phyloP scores from a whole-genome alignment of 2,113 vertebrate genomes.

The Eudyptes chrysolophus region DNA sequence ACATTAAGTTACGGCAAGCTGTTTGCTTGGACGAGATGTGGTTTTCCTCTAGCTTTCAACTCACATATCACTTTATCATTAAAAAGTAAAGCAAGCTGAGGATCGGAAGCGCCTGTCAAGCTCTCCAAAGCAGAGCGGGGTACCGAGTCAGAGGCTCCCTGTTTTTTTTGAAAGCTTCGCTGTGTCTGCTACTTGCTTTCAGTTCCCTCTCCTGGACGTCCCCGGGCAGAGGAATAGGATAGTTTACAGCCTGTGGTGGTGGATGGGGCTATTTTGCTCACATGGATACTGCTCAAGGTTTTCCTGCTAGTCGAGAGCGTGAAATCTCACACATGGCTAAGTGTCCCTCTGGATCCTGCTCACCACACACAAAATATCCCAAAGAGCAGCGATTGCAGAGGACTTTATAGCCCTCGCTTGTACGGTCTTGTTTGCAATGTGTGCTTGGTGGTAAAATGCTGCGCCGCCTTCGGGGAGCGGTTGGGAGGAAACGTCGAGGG shows the following conservation, averaged over 20 bases:
- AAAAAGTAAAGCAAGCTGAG: not conserved
- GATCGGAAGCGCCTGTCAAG: not conserved
- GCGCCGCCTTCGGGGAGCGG: not conserved
- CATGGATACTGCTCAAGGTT: not conserved
- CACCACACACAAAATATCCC: accelerated
- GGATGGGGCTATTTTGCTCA: not conserved
- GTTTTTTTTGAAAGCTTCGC: not conserved
- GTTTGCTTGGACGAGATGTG: not conserved
- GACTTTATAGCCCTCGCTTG: not conserved
- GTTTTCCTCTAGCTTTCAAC: not conserved
- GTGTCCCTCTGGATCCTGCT: not conserved
- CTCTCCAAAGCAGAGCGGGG: not conserved
- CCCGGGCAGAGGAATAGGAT: not conserved
- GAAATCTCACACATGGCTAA: accelerated
- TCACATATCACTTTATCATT: not conserved
- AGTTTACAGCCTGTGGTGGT: not conserved
- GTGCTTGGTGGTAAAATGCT: not conserved
- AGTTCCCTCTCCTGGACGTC: not conserved
- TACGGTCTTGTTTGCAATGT: accelerated
- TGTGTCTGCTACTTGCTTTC: not conserved
- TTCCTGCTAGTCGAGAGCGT: accelerated
- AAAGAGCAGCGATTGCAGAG: not conserved
- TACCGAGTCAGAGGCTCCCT: not conserved
- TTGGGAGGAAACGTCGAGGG: not conserved
- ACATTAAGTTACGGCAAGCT: not conserved